Conservation (phyloP, 2,113 vertebrate genomes). For the Gulo gulo region DNA sequence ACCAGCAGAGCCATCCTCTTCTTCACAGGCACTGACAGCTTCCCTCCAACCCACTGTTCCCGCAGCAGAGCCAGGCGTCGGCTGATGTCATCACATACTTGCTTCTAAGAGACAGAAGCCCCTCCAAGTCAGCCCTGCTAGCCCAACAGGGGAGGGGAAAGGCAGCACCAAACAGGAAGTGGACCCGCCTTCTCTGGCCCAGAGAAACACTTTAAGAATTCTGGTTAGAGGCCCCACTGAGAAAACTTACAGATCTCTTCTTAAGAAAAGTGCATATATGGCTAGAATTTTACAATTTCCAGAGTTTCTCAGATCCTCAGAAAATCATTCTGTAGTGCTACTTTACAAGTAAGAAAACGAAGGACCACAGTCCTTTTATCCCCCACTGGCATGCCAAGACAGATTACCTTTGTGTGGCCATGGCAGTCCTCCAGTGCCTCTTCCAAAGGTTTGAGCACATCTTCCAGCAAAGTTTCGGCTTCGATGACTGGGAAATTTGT, state of each 20-base stretch:
- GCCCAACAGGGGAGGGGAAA: neutral
- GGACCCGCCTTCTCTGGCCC: neutral
- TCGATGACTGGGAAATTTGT: slow-evolving; percentile 44
- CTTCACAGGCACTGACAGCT: slow-evolving; percentile 89
- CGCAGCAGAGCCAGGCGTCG: slow-evolving; percentile 89
- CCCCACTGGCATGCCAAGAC: neutral
- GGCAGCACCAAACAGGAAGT: neutral
- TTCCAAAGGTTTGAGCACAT: slow-evolving; percentile 83
- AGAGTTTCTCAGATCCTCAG: neutral
- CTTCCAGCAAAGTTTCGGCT: slow-evolving; percentile 79
- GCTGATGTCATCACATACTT: slow-evolving; percentile 93
- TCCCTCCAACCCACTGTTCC: slow-evolving; percentile 89
- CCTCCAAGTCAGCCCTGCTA: slow-evolving; percentile 37
- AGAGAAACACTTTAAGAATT: neutral
- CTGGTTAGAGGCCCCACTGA: slow-evolving; percentile 1
- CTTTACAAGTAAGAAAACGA: slow-evolving; percentile 47
- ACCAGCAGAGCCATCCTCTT: slow-evolving; percentile 90
- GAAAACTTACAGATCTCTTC: neutral
- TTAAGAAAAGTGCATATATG: slow-evolving; percentile 21
- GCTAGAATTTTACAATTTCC: slow-evolving; percentile 3
- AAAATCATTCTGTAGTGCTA: neutral
- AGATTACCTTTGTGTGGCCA: slow-evolving; percentile 86
- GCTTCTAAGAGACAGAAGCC: slow-evolving; percentile 84
- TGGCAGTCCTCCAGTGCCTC: slow-evolving; percentile 86
- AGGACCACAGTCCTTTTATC: neutral